Evolutionary conservation across 2,888 invertebrate species (phyloP).

Genomic region (Xestia ashworthii): DNA sequence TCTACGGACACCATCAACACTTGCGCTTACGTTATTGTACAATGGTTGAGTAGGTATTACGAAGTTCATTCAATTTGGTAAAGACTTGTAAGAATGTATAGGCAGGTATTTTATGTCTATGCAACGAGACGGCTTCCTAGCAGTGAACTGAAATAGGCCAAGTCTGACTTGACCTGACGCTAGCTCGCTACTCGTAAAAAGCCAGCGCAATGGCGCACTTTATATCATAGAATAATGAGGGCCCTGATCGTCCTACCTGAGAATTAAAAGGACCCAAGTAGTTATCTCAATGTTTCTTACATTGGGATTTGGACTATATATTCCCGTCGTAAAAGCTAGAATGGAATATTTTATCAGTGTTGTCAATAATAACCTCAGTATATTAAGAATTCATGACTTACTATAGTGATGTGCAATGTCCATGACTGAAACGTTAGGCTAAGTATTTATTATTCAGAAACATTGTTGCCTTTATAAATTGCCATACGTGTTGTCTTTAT

Average conservation of each 20-base stretch:
- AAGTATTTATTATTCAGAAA: background rate
- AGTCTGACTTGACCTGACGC: background rate
- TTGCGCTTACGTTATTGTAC: background rate
- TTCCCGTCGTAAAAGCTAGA: background rate
- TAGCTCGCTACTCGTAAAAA: background rate
- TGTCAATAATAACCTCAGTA: background rate
- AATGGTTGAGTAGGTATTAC: background rate
- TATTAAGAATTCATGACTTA: background rate
- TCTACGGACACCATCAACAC: background rate
- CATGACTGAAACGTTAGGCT: background rate
- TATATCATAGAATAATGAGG: background rate
- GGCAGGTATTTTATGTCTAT: background rate
- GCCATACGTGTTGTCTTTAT: conserved; percentile 15
- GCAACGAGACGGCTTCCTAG: background rate
- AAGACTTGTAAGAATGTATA: background rate
- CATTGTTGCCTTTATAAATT: conserved; percentile 1
- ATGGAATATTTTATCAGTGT: background rate
- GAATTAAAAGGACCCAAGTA: background rate
- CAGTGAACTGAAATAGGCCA: background rate
- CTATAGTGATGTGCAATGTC: background rate
- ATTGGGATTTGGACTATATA: background rate
- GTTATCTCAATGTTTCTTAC: background rate
- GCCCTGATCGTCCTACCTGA: background rate
- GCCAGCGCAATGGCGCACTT: too few species aligned
- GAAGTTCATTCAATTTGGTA: background rate